A percentile compares a stretch with the other conserved stretches of the same genome.
Evolutionary conservation across 2,113 vertebrate species (phyloP).

Genomic region (Apus apus): DNA sequence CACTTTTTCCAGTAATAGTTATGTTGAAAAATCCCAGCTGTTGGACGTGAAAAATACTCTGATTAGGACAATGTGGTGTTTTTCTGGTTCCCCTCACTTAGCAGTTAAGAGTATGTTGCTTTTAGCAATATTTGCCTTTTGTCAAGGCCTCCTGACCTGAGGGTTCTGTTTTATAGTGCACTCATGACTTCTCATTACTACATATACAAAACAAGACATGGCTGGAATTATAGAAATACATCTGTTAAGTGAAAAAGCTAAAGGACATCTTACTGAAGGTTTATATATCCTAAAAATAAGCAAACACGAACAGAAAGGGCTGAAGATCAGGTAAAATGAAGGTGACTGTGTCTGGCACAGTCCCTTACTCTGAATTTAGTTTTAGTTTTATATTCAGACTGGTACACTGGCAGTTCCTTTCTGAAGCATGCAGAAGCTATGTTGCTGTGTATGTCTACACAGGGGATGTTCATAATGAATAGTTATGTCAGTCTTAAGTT

Average conservation of each 20-base stretch:
- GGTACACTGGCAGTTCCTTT: background rate
- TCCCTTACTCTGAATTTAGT: background rate
- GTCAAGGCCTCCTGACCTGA: constrained; percentile 19
- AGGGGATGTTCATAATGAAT: background rate
- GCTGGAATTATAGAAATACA: background rate
- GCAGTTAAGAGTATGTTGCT: constrained; percentile 11
- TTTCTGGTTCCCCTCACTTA: constrained; percentile 21
- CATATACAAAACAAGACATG: background rate
- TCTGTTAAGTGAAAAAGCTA: background rate
- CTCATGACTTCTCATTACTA: background rate
- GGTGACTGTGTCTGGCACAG: background rate
- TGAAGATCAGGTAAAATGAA: background rate
- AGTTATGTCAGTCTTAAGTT: background rate
- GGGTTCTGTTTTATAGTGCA: background rate
- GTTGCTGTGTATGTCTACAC: background rate
- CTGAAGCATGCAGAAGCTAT: background rate
- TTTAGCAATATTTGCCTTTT: constrained; percentile 56
- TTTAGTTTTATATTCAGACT: background rate
- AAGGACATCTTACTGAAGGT: background rate
- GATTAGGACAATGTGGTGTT: constrained; percentile 19
- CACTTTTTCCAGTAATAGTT: constrained; percentile 7
- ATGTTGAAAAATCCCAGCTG: constrained; percentile 28
- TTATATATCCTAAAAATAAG: background rate
- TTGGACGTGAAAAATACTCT: background rate
- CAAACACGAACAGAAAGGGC: background rate